phyloP scores from a whole-genome alignment of 2,113 vertebrate species.

The Alethe diademata region DNA sequence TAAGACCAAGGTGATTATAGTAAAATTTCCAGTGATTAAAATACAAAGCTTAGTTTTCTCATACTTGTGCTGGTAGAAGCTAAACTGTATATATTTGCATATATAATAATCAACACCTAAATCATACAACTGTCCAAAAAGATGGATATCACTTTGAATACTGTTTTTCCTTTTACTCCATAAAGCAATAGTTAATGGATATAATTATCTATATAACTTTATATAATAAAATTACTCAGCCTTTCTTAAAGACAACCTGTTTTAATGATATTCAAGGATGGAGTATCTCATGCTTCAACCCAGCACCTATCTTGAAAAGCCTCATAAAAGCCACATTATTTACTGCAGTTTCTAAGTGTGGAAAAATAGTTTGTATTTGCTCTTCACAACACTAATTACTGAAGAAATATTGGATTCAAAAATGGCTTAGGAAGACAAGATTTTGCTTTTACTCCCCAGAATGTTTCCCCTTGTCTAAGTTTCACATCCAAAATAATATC shows the following conservation, averaged over 20 bases:
- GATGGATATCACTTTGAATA: neutral
- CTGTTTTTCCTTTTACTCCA: neutral
- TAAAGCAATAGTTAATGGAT: neutral
- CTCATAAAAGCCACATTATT: neutral
- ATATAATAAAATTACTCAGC: too few relatives aligned
- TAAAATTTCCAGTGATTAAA: neutral
- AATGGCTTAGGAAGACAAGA: fast-evolving
- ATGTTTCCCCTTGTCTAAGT: neutral
- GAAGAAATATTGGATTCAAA: neutral
- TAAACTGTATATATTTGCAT: neutral
- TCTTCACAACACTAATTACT: neutral
- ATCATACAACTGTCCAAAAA: neutral
- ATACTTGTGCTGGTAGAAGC: neutral
- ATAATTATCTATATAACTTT: neutral
- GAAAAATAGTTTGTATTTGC: neutral
- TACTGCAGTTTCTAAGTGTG: neutral
- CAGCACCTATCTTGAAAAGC: neutral
- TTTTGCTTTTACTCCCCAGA: neutral
- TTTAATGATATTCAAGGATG: neutral
- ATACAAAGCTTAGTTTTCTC: neutral
- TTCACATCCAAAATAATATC: neutral
- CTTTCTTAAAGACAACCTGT: neutral
- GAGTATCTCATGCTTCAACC: neutral
- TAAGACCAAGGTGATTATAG: neutral
- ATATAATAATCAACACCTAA: neutral